A percentile compares a stretch with the other conserved stretches of the same genome.
These are phyloP conservation scores for Australoheros scitulus DNA, from an alignment of 2,113 vertebrate species.

Conservation along the genomic window DNA sequence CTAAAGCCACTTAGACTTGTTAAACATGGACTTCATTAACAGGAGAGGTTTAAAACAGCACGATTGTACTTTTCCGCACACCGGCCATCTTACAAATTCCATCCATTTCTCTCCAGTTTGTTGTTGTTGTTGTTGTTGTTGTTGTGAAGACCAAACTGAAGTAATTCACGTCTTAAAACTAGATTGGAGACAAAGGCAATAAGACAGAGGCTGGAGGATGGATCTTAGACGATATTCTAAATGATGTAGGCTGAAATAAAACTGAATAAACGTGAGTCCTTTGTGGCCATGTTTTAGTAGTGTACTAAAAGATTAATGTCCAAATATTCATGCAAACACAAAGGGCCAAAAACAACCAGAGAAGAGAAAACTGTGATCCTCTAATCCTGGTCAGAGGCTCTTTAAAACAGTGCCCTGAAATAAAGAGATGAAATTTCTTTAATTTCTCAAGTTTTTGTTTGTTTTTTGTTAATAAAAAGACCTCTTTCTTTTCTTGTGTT, in stretches of 20 bases:
- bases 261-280: background rate
- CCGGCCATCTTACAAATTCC: background rate
- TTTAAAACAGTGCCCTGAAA: background rate
- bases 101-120: background rate
- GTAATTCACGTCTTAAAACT: background rate
- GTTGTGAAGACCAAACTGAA: background rate
- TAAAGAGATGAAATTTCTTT: background rate
- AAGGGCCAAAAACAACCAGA: too few relatives aligned
- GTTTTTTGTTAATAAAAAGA: too few relatives aligned
- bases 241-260: background rate
- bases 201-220: background rate
- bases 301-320: too few relatives aligned
- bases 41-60: fast-evolving
- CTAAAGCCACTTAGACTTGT: background rate
- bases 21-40: background rate
- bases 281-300: fast-evolving
- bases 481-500: background rate
- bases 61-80: background rate
- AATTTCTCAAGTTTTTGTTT: background rate
- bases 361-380: background rate
- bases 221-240: background rate
- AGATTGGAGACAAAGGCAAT: background rate
- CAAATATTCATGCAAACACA: too few relatives aligned
- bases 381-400: background rate
- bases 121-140: too few relatives aligned